Evolutionary conservation across 2,113 vertebrate genomes (phyloP).

Genomic region (Felis catus): F.catus_Fca126_mat1.0 CM031427.1:10275501-10276000

Average conservation of each 20-base stretch:
- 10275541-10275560: not conserved
- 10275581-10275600: not conserved
- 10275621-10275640: not conserved
- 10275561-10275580: not conserved
- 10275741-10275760: not conserved
- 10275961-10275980: not conserved
- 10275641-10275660: not conserved
- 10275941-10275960: not conserved
- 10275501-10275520: not conserved
- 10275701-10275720: not conserved
- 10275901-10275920: not conserved
- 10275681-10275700: accelerated
- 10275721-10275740: not conserved
- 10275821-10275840: not conserved
- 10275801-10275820: too few relatives aligned
- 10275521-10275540: not conserved
- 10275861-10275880: not conserved
- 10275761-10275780: not conserved
- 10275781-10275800: not conserved
- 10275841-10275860: not conserved
- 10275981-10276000: not conserved
- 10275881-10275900: not conserved
- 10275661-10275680: not conserved
- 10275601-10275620: not conserved
- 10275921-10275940: not conserved